Evolutionary conservation across 2,797 vertebrate genomes (phyloP).

Genomic region (Melanotaenia boesemani): DNA sequence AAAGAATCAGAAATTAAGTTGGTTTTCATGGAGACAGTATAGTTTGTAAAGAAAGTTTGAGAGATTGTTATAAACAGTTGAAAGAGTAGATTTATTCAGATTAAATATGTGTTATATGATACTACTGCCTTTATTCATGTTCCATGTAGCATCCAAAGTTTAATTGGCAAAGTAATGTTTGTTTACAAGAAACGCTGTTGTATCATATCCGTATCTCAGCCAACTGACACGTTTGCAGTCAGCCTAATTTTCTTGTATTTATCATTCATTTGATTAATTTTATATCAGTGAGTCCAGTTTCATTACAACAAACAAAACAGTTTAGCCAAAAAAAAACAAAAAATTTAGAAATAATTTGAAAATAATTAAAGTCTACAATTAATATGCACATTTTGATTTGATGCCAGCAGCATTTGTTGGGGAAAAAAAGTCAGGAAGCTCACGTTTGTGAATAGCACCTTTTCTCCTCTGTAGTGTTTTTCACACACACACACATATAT

Average conservation of each 20-base stretch:
- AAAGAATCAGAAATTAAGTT: conserved; percentile 3
- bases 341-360: neutral
- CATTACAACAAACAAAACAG: neutral
- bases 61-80: neutral
- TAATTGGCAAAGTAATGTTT: conserved; percentile 1
- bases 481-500: no score
- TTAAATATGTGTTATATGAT: neutral
- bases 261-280: neutral
- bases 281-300: neutral
- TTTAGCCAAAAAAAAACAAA: neutral
- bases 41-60: neutral
- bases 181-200: neutral
- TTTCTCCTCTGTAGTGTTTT: no score
- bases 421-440: no score
- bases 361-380: neutral
- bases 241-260: neutral
- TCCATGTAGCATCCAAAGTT: neutral
- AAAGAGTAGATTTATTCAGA: neutral
- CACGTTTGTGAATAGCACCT: no score
- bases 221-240: neutral
- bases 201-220: neutral
- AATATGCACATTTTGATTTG: no score
- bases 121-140: neutral
- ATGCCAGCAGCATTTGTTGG: no score
- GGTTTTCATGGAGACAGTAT: neutral